Conservation (phyloP, 2,888 invertebrate species). For the Lymantria dispar region DNA sequence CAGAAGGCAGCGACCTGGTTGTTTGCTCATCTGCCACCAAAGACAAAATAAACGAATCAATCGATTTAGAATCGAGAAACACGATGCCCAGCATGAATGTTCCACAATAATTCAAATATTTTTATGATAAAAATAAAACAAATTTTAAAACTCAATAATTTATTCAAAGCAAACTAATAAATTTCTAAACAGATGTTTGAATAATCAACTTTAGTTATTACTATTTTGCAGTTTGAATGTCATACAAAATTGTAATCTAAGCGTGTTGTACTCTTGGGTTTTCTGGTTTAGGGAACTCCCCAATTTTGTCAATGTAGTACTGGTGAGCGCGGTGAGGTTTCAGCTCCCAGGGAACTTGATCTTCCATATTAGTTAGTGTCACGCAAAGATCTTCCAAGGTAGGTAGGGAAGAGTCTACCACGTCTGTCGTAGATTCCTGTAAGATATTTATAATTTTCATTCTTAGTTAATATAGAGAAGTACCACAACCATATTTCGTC, state of each 20-base stretch:
- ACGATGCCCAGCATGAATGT: too few relatives aligned
- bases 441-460: constrained; percentile 16
- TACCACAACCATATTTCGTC: too few relatives aligned
- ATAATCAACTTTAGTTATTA: too few relatives aligned
- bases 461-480: too few relatives aligned
- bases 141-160: neutral
- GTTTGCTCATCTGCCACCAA: too few relatives aligned
- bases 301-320: constrained; percentile 88
- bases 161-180: neutral
- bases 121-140: neutral
- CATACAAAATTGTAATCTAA: neutral
- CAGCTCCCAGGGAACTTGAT: constrained; percentile 92
- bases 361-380: constrained; percentile 87
- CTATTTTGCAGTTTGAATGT: too few relatives aligned
- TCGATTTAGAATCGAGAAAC: too few relatives aligned
- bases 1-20: too few relatives aligned
- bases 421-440: constrained; percentile 90
- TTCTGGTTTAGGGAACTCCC: constrained; percentile 88
- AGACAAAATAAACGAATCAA: too few relatives aligned
- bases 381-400: constrained; percentile 95
- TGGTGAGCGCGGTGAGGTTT: constrained; percentile 85
- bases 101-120: too few relatives aligned
- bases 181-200: neutral
- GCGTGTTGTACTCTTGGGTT: constrained; percentile 72
- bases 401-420: constrained; percentile 83